Evolutionary conservation across 2,797 vertebrate genomes (phyloP).

Genomic region (Molossus molossus): DNA sequence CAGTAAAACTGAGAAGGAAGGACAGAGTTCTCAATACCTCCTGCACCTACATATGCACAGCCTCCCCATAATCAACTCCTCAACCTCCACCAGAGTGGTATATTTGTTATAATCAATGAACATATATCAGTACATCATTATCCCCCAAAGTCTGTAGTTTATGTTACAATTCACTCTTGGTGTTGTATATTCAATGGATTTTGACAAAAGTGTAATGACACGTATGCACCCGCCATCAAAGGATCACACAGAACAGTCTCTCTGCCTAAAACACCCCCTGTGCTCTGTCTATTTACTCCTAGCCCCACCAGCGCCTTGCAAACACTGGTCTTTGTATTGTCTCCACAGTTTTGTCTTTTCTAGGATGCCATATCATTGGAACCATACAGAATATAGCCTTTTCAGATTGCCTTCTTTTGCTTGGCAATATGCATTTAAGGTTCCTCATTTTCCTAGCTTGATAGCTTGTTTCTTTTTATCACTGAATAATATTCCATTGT

Average conservation of each 20-base stretch:
- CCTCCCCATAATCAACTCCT: background rate
- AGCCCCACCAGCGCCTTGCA: background rate
- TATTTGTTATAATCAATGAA: background rate
- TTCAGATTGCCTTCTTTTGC: background rate
- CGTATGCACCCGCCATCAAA: background rate
- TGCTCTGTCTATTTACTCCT: background rate
- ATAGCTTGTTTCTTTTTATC: background rate
- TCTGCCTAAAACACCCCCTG: background rate
- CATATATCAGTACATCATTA: background rate
- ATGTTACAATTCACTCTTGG: background rate
- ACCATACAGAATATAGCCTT: background rate
- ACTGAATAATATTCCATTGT: background rate
- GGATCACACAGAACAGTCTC: background rate
- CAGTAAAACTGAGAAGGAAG: background rate
- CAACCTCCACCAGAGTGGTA: background rate
- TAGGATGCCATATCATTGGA: background rate
- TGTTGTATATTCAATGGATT: background rate
- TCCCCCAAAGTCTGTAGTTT: background rate
- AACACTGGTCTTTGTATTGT: background rate
- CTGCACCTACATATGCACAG: rapidly evolving
- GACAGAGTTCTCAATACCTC: background rate
- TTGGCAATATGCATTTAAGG: background rate
- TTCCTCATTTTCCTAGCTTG: background rate
- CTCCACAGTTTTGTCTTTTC: background rate
- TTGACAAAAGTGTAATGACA: background rate